These are phyloP conservation scores for Myotis myotis DNA, from an alignment of 2,797 vertebrate species.

Conservation along the genomic window DNA sequence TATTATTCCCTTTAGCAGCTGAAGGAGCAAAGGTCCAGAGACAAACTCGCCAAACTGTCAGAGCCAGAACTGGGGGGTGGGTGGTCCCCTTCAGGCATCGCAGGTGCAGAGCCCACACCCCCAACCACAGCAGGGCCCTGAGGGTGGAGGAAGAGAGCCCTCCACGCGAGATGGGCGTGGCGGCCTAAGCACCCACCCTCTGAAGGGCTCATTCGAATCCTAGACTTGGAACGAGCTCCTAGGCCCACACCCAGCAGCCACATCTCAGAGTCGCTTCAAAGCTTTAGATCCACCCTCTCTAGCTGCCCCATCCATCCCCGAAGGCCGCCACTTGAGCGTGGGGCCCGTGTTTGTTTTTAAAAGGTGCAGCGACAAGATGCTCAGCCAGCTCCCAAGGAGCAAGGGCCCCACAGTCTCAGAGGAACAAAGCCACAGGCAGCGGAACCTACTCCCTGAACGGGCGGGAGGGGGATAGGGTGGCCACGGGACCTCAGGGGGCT, in stretches of 20 bases:
- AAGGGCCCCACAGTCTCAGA: neutral
- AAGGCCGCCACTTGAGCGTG: neutral
- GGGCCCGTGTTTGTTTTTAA: neutral
- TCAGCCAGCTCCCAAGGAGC: neutral
- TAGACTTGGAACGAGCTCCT: fast-evolving
- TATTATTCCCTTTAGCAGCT: neutral
- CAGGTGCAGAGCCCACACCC: neutral
- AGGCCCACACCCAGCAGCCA: too few relatives aligned
- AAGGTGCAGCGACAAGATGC: neutral
- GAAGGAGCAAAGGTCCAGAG: neutral
- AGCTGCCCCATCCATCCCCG: neutral
- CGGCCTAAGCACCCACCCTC: neutral
- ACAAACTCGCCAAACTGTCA: neutral
- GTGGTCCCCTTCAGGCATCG: neutral
- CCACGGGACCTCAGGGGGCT: neutral
- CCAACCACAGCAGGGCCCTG: neutral
- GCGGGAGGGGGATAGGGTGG: fast-evolving
- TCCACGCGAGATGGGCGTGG: neutral
- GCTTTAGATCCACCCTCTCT: neutral
- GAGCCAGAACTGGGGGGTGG: neutral
- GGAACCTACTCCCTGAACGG: neutral
- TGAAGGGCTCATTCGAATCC: neutral
- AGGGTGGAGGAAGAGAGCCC: neutral
- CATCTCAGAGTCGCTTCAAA: neutral
- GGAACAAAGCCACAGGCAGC: neutral